These are phyloP conservation scores for Scolopax mira DNA, from an alignment of 2,113 vertebrate species.

Conservation along the genomic window DNA sequence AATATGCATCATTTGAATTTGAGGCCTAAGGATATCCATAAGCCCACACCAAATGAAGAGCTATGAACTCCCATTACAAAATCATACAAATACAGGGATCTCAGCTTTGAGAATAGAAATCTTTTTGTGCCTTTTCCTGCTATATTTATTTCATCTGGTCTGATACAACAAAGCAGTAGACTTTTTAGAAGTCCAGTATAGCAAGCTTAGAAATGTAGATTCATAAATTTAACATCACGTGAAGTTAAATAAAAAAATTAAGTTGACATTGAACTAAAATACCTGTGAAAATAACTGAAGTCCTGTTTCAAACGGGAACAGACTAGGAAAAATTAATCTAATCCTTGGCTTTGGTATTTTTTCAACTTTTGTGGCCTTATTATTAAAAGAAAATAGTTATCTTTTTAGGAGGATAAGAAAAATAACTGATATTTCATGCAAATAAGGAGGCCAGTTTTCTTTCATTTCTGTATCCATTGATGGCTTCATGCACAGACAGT, in stretches of 20 bases:
- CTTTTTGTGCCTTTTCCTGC: background rate
- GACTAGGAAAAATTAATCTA: background rate
- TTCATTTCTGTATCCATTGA: background rate
- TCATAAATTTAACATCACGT: background rate
- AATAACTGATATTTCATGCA: background rate
- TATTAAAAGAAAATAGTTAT: background rate
- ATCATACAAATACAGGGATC: background rate
- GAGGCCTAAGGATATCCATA: background rate
- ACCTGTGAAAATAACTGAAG: background rate
- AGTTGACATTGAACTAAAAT: background rate
- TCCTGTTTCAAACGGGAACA: background rate
- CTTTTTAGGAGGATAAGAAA: background rate
- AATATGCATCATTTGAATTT: background rate
- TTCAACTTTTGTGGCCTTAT: background rate
- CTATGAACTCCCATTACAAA: background rate
- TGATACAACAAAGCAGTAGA: background rate
- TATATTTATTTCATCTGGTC: background rate
- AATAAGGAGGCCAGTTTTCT: background rate
- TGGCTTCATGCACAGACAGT: background rate
- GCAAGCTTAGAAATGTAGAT: background rate
- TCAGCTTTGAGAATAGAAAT: background rate
- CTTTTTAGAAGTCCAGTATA: background rate
- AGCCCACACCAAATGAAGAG: background rate
- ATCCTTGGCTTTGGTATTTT: background rate
- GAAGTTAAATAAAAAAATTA: background rate